Conservation (phyloP, 1,140 invertebrate species). For the Magallana angulata region DNA sequence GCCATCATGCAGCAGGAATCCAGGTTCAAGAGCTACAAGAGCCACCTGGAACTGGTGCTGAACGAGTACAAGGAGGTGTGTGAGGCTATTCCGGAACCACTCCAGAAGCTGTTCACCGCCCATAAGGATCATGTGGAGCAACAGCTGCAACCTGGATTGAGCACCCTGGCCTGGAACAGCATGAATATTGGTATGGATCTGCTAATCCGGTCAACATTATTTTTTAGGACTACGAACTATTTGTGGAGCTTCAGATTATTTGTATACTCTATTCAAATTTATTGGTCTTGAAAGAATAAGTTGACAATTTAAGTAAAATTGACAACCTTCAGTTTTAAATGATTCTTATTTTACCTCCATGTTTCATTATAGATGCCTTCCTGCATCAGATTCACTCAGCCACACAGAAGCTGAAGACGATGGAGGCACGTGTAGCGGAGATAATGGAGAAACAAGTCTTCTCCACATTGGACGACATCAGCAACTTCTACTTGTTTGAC, state of each 20-base stretch:
- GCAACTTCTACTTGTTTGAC: constrained; percentile 77
- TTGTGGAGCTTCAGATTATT: background rate
- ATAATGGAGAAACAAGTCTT: constrained; percentile 74
- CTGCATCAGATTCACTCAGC: constrained; percentile 77
- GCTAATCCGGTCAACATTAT: too few species aligned
- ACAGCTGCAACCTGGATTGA: constrained; percentile 77
- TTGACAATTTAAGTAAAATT: too few species aligned
- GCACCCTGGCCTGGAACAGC: constrained; percentile 79
- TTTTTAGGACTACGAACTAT: too few species aligned
- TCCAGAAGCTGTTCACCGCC: constrained; percentile 72
- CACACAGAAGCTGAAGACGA: constrained; percentile 71
- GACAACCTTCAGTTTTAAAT: background rate
- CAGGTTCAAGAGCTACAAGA: constrained; percentile 78
- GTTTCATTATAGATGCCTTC: constrained; percentile 71
- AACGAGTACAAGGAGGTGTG: constrained; percentile 73
- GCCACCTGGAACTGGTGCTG: constrained; percentile 76
- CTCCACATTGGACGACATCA: constrained; percentile 71
- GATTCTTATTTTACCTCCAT: too few species aligned
- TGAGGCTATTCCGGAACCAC: constrained; percentile 70
- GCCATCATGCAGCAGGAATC: constrained; percentile 76
- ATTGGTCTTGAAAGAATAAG: too few species aligned
- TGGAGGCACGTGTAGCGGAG: constrained; percentile 70
- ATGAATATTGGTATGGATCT: constrained; percentile 78
- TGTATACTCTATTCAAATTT: background rate
- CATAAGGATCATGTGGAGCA: constrained; percentile 75